Evolutionary conservation across 2,113 vertebrate species (phyloP).

Genomic region (Podiceps cristatus): DNA sequence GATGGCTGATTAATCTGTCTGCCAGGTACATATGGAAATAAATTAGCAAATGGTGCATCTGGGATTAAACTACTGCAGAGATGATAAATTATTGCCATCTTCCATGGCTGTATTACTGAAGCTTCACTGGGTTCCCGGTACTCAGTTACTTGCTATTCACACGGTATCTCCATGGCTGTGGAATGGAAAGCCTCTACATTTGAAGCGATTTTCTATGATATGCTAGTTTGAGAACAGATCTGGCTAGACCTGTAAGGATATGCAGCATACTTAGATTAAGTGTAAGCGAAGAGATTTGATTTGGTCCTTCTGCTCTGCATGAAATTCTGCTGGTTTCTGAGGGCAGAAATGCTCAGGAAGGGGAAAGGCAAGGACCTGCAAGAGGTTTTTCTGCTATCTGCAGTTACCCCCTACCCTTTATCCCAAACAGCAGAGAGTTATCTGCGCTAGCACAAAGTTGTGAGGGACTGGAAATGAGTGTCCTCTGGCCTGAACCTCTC

Average conservation of each 20-base stretch:
- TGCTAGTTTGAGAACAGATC: neutral
- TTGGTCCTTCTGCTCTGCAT: neutral
- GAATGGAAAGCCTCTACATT: constrained; percentile 5
- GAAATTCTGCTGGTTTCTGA: neutral
- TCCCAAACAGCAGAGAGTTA: neutral
- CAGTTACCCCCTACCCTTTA: neutral
- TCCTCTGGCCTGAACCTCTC: neutral
- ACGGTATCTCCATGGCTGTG: neutral
- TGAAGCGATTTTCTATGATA: constrained; percentile 44
- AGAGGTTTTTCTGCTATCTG: neutral
- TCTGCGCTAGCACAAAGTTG: neutral
- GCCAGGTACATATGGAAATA: constrained; percentile 85
- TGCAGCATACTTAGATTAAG: neutral
- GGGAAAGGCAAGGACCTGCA: neutral
- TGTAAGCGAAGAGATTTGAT: neutral
- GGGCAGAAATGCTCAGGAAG: neutral
- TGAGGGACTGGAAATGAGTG: neutral
- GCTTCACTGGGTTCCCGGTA: constrained; percentile 55
- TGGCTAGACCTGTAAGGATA: neutral
- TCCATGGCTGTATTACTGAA: constrained; percentile 65
- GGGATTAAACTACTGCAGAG: constrained; percentile 78
- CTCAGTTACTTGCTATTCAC: constrained; percentile 48
- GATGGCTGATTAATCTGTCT: constrained; percentile 83
- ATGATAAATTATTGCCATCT: constrained; percentile 80
- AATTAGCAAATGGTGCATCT: constrained; percentile 81